Conservation (phyloP, 2,113 vertebrate species). For the Tupaia tana region DNA sequence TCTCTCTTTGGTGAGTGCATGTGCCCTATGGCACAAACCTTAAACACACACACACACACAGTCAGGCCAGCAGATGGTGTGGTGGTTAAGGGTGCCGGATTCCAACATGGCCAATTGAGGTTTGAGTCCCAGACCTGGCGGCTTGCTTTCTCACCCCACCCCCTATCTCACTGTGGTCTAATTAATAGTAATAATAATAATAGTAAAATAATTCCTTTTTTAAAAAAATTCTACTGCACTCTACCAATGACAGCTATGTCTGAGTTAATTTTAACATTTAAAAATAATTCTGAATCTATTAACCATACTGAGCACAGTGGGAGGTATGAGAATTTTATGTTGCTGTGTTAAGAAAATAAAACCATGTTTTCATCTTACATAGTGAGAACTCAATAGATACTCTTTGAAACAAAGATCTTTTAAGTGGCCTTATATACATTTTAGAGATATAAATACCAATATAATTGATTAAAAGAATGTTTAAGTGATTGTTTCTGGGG, state of each 20-base stretch:
- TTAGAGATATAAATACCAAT: neutral
- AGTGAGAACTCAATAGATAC: neutral
- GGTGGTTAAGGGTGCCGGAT: too few relatives aligned
- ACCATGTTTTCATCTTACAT: neutral
- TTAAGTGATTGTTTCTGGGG: neutral
- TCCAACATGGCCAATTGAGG: too few relatives aligned
- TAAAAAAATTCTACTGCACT: neutral
- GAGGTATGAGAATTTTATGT: neutral
- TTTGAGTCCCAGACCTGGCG: too few relatives aligned
- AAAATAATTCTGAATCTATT: neutral
- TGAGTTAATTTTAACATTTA: neutral
- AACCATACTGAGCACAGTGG: neutral
- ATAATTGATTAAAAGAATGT: neutral
- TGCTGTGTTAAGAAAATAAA: constrained; percentile 17
- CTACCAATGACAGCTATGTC: neutral
- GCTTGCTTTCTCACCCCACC: too few relatives aligned
- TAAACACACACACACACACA: too few relatives aligned
- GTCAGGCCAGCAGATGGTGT: too few relatives aligned
- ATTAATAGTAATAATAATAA: too few relatives aligned
- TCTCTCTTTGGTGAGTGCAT: too few relatives aligned
- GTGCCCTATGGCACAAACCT: too few relatives aligned
- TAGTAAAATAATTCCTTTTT: too few relatives aligned
- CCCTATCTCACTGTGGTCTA: too few relatives aligned
- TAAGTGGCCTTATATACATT: neutral
- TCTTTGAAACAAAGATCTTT: neutral